Percentiles rank a stretch among this genome's conserved stretches.
Conservation (phyloP, 2,797 vertebrate genomes). For the Poecile montanus region DNA sequence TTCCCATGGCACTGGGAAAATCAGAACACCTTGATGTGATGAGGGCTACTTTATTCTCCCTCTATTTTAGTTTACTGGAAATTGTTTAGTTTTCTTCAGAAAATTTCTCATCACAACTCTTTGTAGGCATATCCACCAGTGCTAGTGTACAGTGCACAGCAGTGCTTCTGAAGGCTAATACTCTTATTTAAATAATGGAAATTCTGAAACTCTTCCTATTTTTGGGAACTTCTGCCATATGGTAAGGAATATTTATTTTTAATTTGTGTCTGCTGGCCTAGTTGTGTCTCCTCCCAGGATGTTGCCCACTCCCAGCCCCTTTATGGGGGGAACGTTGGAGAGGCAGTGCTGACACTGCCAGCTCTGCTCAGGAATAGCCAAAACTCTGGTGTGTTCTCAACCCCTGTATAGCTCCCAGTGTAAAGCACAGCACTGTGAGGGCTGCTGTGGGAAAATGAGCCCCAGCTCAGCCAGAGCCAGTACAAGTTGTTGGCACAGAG, state of each 20-base stretch:
- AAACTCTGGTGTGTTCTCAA: neutral
- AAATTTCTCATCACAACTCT: neutral
- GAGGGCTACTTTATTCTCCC: neutral
- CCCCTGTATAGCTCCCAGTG: neutral
- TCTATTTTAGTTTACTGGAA: neutral
- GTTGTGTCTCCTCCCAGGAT: neutral
- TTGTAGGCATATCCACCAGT: neutral
- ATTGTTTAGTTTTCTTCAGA: neutral
- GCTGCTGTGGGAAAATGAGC: neutral
- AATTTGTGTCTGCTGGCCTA: neutral
- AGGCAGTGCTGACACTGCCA: neutral
- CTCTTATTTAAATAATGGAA: neutral
- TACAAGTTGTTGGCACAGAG: neutral
- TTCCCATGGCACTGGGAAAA: neutral
- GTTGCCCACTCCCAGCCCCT: neutral
- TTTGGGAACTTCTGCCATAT: neutral
- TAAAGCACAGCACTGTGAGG: neutral
- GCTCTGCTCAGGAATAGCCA: neutral
- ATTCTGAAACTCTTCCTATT: neutral
- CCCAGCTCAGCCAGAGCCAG: neutral
- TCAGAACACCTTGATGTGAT: neutral
- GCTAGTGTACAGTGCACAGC: fast-evolving
- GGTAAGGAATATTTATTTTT: neutral
- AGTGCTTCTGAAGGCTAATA: neutral
- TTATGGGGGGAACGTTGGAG: neutral